These are phyloP conservation scores for Parapsyche elsis DNA, from an alignment of 1,140 invertebrate genomes.

Conservation along the genomic window DNA sequence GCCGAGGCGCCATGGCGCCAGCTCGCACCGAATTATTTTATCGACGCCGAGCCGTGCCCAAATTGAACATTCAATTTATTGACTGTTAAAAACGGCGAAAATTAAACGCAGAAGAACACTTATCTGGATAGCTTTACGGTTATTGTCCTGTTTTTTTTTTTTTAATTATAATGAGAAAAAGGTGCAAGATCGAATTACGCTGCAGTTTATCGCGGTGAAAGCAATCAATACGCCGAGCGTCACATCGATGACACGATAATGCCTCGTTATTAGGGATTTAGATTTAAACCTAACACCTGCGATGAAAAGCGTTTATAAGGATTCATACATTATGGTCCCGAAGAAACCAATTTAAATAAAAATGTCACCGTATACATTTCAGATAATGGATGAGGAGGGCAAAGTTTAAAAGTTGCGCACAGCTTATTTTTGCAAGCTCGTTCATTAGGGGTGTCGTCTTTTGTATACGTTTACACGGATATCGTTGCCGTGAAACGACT, in stretches of 20 bases:
- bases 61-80: conserved; percentile 46
- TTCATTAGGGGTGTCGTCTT: conserved; percentile 20
- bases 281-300: neutral
- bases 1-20: conserved; percentile 17
- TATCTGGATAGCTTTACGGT: neutral
- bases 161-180: no score
- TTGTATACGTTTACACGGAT: neutral
- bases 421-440: neutral
- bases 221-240: no score
- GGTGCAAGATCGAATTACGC: no score
- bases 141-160: neutral
- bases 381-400: neutral
- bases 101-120: conserved; percentile 33
- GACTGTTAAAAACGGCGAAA: conserved; percentile 43
- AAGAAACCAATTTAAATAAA: no score
- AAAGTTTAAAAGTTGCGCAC: neutral
- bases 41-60: conserved; percentile 32
- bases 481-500: neutral
- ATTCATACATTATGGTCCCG: no score
- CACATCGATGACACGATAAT: no score
- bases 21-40: conserved; percentile 37
- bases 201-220: no score
- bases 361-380: no score
- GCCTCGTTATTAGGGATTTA: neutral
- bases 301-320: neutral